Base-by-base conservation (phyloP, 2,888 invertebrate genomes). In the Troides aeacus region DNA sequence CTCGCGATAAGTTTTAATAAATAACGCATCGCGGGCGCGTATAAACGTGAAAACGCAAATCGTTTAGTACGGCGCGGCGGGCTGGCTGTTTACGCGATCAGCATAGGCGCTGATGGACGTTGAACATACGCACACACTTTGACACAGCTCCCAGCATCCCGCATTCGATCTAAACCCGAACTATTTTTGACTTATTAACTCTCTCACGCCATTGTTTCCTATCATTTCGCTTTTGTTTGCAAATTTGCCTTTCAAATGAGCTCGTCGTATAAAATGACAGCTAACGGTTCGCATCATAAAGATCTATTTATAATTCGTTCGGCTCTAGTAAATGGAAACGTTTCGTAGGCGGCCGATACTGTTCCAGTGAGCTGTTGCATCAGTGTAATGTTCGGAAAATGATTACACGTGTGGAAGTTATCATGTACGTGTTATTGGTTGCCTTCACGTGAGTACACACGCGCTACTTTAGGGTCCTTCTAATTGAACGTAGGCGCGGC, bases 401-500 rank as follows among this genome's bases (percentile, higher is more conserved):
- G 78, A 81, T 84, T 82, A 82, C 79, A 79, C 79, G 77, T 79
- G 81, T 83, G 77, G 82, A 81, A 83, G 81, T 82, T 80, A 75
- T 79, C 83, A 79, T 82, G 81, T 82, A 81, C 79, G 78, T 78
- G 81, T 79, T 82, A 83, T 85, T 83, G 84, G 85, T 79, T 84
- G 79, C 78, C 82, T 86, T 84, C 84, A 86, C 85, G 85, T 83
- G 83, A 83, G 85, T 84, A 87, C 86, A 88, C 84, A 87, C 84
- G 86, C 82, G 87, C 89, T 87, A 88, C 87, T 89, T 89, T 87
- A 82, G 87, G 87, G 85, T 79, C 82, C 87, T 80, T 91, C 91
- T 92, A 92, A 92, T 91, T 91, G 91, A 89, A 89, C 81, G 90
- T 90, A 89, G 91, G 90, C 88, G 82, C 80, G 78, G 79, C 79